phyloP scores from a whole-genome alignment of 2,113 vertebrate genomes.

The Zapornia atra region DNA sequence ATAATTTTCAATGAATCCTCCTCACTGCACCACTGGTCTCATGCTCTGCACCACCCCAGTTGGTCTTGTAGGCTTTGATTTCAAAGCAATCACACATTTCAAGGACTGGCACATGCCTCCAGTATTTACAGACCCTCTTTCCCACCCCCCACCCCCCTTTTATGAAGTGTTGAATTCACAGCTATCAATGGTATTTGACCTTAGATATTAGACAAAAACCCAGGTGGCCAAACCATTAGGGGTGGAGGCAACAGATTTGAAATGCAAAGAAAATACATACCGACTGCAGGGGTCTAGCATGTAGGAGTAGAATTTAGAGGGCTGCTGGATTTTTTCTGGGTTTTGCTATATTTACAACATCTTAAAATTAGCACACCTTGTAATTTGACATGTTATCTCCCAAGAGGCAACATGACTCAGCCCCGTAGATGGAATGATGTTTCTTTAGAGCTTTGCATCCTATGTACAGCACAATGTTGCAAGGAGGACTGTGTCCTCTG shows the following conservation, averaged over 20 bases:
- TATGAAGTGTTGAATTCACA: background rate
- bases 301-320: background rate
- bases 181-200: background rate
- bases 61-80: background rate
- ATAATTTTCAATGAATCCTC: background rate
- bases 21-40: background rate
- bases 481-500: background rate
- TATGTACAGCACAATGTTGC: background rate
- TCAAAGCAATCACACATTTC: background rate
- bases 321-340: background rate
- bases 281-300: background rate
- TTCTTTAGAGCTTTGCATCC: background rate
- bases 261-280: background rate
- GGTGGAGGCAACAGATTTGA: background rate
- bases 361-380: background rate
- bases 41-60: background rate
- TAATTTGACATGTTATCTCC: background rate
- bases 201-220: background rate
- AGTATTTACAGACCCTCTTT: background rate
- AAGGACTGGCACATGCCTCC: background rate
- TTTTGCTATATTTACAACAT: background rate
- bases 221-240: background rate
- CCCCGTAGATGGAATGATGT: background rate
- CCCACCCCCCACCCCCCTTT: background rate
- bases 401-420: background rate